Conservation (phyloP, 2,797 vertebrate species). For the Tenualosa ilisha region DNA sequence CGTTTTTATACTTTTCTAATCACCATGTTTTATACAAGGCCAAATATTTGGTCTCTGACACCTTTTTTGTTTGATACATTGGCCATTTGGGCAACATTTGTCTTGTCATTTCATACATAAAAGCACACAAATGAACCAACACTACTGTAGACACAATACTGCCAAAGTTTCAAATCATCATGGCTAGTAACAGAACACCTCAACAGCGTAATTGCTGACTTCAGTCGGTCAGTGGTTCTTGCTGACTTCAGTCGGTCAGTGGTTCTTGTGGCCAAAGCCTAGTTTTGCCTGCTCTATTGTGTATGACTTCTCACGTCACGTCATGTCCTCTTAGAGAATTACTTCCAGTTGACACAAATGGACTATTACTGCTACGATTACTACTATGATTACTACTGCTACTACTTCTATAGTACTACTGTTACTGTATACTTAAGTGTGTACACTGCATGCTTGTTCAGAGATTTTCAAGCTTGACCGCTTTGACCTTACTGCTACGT, state of each 20-base stretch:
- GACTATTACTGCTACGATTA: background rate
- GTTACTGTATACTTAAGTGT: background rate
- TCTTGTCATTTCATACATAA: conserved; percentile 12
- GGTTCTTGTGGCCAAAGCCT: background rate
- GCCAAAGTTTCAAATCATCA: background rate
- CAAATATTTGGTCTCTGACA: background rate
- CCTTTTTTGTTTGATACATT: background rate
- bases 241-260: too few species aligned
- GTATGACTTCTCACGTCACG: background rate
- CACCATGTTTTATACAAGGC: conserved; percentile 10
- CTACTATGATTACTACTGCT: too few species aligned
- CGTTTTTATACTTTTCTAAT: conserved; percentile 7
- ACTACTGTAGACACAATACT: background rate
- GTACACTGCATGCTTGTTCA: background rate
- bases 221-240: background rate
- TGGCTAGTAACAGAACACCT: background rate
- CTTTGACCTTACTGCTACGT: background rate
- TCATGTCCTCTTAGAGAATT: background rate
- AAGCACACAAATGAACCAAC: conserved; percentile 1
- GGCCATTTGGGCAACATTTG: background rate
- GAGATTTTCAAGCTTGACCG: background rate
- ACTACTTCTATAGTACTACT: too few species aligned
- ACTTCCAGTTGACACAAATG: background rate
- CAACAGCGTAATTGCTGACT: background rate
- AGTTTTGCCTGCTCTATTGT: background rate